Conservation (phyloP, 2,113 vertebrate species). For the Sardina pilchardus region DNA sequence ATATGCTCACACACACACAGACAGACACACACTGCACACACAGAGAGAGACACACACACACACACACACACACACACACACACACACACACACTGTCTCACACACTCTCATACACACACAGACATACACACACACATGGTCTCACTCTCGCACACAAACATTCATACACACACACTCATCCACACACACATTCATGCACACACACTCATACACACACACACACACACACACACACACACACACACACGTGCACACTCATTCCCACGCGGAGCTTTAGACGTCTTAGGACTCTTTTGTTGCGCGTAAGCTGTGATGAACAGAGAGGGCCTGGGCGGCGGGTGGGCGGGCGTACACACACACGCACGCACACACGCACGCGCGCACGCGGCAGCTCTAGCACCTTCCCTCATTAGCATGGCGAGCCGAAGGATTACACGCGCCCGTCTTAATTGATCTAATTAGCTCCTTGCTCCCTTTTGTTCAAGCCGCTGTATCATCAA, state of each 20-base stretch:
- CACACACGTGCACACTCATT: constrained; percentile 14
- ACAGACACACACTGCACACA: neutral
- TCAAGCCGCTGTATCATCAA: constrained; percentile 35
- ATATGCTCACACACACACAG: neutral
- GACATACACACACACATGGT: neutral
- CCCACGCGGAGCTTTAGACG: constrained; percentile 43
- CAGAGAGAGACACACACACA: neutral
- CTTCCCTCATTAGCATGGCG: constrained; percentile 34
- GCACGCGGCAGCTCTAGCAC: constrained; percentile 35
- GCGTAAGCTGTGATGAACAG: constrained; percentile 55
- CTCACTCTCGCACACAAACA: neutral
- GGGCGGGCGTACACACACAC: too few relatives aligned
- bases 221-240: neutral
- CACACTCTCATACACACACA: constrained; percentile 33
- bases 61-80: neutral
- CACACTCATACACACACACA: neutral
- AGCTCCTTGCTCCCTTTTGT: constrained; percentile 52
- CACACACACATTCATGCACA: neutral
- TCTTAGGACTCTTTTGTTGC: constrained; percentile 52
- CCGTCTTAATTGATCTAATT: constrained; percentile 70
- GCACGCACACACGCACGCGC: too few relatives aligned
- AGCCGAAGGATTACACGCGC: constrained; percentile 57
- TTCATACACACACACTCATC: neutral
- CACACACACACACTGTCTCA: neutral
- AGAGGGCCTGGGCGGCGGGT: constrained; percentile 18